Conservation (phyloP, 2,113 vertebrate species). For the Talpa occidentalis region DNA sequence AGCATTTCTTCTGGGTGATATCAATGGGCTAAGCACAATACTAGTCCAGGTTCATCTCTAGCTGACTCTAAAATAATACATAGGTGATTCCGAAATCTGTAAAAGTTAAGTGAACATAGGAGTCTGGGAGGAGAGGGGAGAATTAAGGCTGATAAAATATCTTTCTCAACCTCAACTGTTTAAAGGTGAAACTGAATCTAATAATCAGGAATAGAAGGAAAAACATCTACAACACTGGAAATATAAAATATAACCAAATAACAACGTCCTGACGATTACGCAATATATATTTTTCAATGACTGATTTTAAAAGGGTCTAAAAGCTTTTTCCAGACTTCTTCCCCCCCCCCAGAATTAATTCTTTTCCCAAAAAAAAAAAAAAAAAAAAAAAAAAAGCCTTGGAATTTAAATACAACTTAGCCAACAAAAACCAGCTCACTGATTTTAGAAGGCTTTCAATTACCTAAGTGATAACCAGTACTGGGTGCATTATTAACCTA, state of each 20-base stretch:
- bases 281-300: slow-evolving; percentile 26
- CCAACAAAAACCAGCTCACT: slow-evolving; percentile 44
- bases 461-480: slow-evolving; percentile 57
- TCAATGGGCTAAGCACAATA: not conserved
- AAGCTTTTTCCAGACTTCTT: slow-evolving; percentile 64
- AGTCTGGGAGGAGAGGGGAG: too few relatives aligned
- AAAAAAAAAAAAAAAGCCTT: not conserved
- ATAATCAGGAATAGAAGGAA: not conserved
- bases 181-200: not conserved
- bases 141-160: not conserved
- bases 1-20: not conserved
- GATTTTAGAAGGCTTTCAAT: slow-evolving; percentile 65
- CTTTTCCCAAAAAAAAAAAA: too few relatives aligned
- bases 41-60: fast-evolving
- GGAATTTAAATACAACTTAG: slow-evolving; percentile 70
- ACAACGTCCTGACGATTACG: not conserved
- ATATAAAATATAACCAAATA: slow-evolving; percentile 24
- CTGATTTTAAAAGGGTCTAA: slow-evolving; percentile 48
- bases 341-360: too few relatives aligned
- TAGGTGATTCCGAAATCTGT: not conserved
- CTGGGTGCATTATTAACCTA: slow-evolving; percentile 71
- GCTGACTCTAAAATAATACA: not conserved
- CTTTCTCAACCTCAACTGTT: not conserved
- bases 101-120: not conserved
- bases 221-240: not conserved